Evolutionary conservation across 2,797 vertebrate species (phyloP).

Genomic region (Pagetopsis macropterus): DNA sequence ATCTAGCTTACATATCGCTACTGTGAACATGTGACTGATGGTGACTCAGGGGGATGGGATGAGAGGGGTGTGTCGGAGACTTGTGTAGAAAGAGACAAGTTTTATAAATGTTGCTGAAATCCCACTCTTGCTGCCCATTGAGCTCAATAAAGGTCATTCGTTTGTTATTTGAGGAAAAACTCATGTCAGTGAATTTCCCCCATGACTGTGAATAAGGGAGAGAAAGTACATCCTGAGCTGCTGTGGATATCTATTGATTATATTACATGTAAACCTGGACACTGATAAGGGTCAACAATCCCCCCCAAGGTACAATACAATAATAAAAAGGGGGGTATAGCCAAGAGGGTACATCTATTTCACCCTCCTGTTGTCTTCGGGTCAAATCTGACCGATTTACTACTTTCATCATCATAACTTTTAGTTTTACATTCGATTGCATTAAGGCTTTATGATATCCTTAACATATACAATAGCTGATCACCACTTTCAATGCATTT

Average conservation of each 20-base stretch:
- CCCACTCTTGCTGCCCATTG: conserved; percentile 20
- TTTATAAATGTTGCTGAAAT: conserved; percentile 38
- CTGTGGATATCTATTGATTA: conserved; percentile 4
- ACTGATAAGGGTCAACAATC: conserved; percentile 14
- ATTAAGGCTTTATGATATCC: no score
- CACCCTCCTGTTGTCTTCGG: no score
- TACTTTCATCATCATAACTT: no score
- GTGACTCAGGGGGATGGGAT: conserved; percentile 11
- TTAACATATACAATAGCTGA: no score
- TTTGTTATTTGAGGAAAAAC: conserved; percentile 46
- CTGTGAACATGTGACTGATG: conserved; percentile 33
- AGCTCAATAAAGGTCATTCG: conserved; percentile 60
- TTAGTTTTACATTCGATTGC: no score
- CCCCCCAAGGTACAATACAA: conserved; percentile 9
- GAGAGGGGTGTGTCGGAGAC: conserved; percentile 3
- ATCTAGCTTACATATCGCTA: conserved; percentile 12
- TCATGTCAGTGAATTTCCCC: conserved; percentile 42
- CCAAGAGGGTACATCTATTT: conserved; percentile 1
- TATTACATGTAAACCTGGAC: conserved; percentile 11
- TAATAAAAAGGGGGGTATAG: not conserved
- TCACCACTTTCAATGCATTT: no score
- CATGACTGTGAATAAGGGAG: conserved; percentile 14
- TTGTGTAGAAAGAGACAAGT: conserved; percentile 1
- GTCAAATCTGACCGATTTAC: no score
- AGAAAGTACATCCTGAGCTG: conserved; percentile 10